Conservation (phyloP, 2,113 vertebrate species). For the Phyllostomus hastatus region DNA sequence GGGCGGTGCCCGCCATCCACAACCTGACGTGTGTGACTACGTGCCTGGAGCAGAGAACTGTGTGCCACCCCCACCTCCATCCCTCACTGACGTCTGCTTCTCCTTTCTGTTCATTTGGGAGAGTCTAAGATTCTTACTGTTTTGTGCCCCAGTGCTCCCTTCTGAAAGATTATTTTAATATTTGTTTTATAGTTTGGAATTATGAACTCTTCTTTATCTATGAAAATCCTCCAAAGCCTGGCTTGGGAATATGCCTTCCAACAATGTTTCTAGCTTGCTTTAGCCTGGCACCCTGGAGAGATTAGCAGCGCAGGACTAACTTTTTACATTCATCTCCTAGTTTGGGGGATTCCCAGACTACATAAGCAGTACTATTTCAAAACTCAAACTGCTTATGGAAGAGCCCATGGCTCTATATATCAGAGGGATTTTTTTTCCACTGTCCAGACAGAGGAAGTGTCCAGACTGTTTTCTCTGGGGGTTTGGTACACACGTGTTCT, state of each 20-base stretch:
- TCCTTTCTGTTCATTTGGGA: background rate
- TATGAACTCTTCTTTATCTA: background rate
- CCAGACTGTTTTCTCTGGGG: background rate
- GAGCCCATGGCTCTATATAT: background rate
- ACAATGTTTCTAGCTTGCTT: background rate
- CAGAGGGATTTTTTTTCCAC: background rate
- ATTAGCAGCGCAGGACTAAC: background rate
- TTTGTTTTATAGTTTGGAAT: background rate
- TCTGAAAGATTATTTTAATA: background rate
- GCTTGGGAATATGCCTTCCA: background rate
- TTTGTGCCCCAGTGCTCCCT: background rate
- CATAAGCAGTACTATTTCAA: background rate
- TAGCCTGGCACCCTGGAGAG: background rate
- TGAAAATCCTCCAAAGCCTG: background rate
- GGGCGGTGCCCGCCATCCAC: fast-evolving
- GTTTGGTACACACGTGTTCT: background rate
- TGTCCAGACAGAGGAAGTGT: background rate
- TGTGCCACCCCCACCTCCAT: background rate
- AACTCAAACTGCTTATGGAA: background rate
- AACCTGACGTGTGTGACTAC: fast-evolving
- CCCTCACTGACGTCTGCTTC: background rate
- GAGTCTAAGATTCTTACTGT: background rate
- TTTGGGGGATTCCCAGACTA: background rate
- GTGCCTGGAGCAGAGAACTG: background rate
- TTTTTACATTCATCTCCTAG: background rate